phyloP scores from a whole-genome alignment of 2,888 invertebrate genomes.

The Colostygia pectinataria region DNA sequence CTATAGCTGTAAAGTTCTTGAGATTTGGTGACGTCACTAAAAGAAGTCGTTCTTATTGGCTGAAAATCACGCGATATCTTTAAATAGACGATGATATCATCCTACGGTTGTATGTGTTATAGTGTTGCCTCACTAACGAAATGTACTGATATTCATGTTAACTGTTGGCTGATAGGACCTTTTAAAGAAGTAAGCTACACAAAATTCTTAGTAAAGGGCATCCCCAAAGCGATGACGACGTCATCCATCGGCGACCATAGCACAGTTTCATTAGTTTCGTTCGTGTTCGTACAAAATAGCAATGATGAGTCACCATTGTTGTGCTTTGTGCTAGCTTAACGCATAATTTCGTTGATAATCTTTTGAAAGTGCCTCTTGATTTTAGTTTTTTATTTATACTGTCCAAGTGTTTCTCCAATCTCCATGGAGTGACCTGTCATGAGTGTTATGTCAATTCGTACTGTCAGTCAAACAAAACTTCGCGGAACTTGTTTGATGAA shows the following conservation, averaged over 20 bases:
- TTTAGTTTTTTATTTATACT: slow-evolving; percentile 54
- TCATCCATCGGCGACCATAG: slow-evolving; percentile 44
- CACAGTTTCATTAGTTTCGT: slow-evolving; percentile 21
- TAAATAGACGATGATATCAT: slow-evolving; percentile 72
- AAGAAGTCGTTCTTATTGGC: slow-evolving; percentile 57
- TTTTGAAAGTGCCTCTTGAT: slow-evolving; percentile 52
- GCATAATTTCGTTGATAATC: slow-evolving; percentile 59
- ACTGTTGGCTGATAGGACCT: slow-evolving; percentile 59
- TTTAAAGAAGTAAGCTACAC: slow-evolving; percentile 43
- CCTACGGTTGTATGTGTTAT: slow-evolving; percentile 56
- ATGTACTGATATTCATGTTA: slow-evolving; percentile 47
- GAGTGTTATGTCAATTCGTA: slow-evolving; percentile 62
- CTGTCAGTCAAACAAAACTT: slow-evolving; percentile 60
- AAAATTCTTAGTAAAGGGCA: slow-evolving; percentile 75
- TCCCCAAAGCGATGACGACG: slow-evolving; percentile 73
- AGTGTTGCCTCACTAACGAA: slow-evolving; percentile 46
- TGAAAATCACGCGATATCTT: slow-evolving; percentile 67
- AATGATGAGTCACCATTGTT: slow-evolving; percentile 78
- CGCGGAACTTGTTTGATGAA: slow-evolving; percentile 41
- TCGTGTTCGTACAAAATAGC: slow-evolving; percentile 48
- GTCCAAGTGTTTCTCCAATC: slow-evolving; percentile 34
- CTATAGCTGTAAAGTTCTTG: neutral
- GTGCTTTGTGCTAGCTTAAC: no score
- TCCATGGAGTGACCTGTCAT: slow-evolving; percentile 49
- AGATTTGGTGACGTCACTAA: slow-evolving; percentile 54